These are phyloP conservation scores for Bos javanicus DNA, from an alignment of 2,113 vertebrate species.

Conservation along the genomic window DNA sequence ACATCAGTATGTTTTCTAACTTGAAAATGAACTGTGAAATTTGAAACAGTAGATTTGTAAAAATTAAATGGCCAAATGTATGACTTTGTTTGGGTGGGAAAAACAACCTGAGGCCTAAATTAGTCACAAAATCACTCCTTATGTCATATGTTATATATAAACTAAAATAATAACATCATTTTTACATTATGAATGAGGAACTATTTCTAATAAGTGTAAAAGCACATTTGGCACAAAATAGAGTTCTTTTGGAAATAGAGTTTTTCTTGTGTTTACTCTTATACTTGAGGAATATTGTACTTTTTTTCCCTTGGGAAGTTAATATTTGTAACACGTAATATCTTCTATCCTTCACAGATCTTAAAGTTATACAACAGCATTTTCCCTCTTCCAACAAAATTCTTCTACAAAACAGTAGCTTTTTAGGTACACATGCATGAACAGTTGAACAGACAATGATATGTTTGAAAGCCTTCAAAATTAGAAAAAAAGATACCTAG, in stretches of 20 bases:
- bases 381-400: neutral
- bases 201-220: neutral
- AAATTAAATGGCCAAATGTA: neutral
- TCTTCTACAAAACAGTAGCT: neutral
- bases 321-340: neutral
- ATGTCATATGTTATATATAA: neutral
- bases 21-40: conserved; percentile 56
- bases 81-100: neutral
- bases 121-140: neutral
- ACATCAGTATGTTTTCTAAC: neutral
- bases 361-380: neutral
- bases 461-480: neutral
- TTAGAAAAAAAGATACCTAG: neutral
- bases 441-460: fast-evolving
- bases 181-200: neutral
- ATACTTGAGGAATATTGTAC: neutral
- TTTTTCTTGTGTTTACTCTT: neutral
- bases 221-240: neutral
- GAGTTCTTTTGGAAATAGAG: neutral
- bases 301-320: neutral
- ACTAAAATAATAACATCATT: neutral
- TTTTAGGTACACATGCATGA: neutral
- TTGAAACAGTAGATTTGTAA: neutral
- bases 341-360: neutral
- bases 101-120: neutral